Base-by-base conservation (phyloP, 2,888 invertebrate genomes). In the Apodemia zela region DNA sequence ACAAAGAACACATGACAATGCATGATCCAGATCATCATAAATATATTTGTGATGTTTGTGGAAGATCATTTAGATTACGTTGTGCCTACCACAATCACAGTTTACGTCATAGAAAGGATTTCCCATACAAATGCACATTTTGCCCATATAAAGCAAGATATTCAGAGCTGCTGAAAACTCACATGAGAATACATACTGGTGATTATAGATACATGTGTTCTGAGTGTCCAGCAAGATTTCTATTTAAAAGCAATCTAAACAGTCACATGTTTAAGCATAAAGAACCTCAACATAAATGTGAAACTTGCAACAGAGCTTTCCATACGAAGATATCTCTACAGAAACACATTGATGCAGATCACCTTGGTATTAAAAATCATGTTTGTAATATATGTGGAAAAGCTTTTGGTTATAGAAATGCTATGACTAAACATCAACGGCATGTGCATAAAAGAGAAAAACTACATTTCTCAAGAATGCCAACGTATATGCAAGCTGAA, bases 401-500 rank as follows among this genome's bases (percentile, higher is more conserved):
- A 64, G 80, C 82, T 15, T 82, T 82, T 69, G 82, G 82, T 13
- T 81, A 82, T 61, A 74, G 81, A 64, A 76, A 81, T 68, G 79
- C 79, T 45, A 75, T 82, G 78, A 78, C 79, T 71, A 81, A 81
- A 65, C 82, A 82, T 66, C 80, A 82, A 63, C 66, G 78, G 21
- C 75, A 76, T 73, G 80, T 82, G 0, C 82, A 82, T 66, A 82
- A 82, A 67, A 74, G 82, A 62, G 77, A 80, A 60, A 82, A 81
- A 66, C 67, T 73, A 57, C 65, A 68, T 35, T 76, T 73, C 64
- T 86, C 86, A 0, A 72, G 87, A 38, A 76, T 80, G 74, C 87
- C 89, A 15, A 69, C 86, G 61, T 88, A 89, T 72, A 73, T 88
- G 63, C 84, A 80, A 69, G 77, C 72, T 59, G 81, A 79, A 63